Evolutionary conservation across 2,888 invertebrate species (phyloP).

Genomic region (Lithosia quadra): DNA sequence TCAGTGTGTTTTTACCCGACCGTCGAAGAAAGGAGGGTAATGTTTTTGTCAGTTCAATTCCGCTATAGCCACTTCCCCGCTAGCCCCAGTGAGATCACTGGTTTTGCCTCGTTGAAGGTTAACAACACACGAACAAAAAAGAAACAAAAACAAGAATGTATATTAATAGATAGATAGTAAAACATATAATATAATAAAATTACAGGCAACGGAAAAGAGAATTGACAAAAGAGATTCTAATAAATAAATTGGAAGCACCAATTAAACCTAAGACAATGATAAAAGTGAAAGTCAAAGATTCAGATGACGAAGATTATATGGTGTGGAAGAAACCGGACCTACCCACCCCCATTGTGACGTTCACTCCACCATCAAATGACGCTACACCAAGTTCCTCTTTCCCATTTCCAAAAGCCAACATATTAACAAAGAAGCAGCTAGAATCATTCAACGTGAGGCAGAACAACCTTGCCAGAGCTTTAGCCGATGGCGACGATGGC

Average conservation of each 20-base stretch:
- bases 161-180: not conserved
- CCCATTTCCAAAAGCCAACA: slow-evolving; percentile 68
- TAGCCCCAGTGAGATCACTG: too few relatives aligned
- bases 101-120: too few relatives aligned
- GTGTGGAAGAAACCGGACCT: slow-evolving; percentile 79
- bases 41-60: too few relatives aligned
- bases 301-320: slow-evolving; percentile 84
- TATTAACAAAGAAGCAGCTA: slow-evolving; percentile 79
- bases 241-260: slow-evolving; percentile 67
- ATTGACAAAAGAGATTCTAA: slow-evolving; percentile 69
- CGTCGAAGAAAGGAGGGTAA: too few relatives aligned
- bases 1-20: too few relatives aligned
- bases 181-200: not conserved
- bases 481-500: slow-evolving; percentile 91
- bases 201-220: slow-evolving; percentile 82
- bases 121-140: too few relatives aligned
- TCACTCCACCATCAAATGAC: slow-evolving; percentile 79
- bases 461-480: slow-evolving; percentile 64
- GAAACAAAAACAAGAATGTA: too few relatives aligned
- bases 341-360: slow-evolving; percentile 77
- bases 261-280: slow-evolving; percentile 66
- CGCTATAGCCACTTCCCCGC: too few relatives aligned
- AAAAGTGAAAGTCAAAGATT: slow-evolving; percentile 80
- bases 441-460: slow-evolving; percentile 79
- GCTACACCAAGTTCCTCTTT: slow-evolving; percentile 67